Percentiles rank a stretch among this genome's conserved stretches.
These are phyloP conservation scores for Elephas maximus DNA, from an alignment of 2,113 vertebrate genomes.

Conservation along the genomic window DNA sequence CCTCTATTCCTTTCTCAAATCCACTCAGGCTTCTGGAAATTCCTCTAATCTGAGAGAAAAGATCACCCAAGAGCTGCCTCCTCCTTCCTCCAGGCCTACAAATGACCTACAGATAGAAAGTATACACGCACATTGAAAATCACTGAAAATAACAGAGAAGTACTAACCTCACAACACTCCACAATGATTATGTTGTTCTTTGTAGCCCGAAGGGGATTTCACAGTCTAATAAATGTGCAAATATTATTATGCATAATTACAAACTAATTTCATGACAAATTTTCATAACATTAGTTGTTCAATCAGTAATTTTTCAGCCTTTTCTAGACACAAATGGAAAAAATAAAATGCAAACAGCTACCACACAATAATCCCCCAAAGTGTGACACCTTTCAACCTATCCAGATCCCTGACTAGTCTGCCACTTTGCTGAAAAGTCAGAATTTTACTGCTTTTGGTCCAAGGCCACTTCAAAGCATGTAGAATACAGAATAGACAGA, in stretches of 20 bases:
- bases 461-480: background rate
- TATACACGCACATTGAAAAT: background rate
- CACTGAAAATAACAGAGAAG: background rate
- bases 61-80: background rate
- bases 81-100: background rate
- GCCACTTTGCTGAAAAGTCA: background rate
- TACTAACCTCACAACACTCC: background rate
- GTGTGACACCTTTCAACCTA: background rate
- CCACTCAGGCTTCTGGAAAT: background rate
- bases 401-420: background rate
- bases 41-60: background rate
- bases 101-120: background rate
- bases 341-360: background rate
- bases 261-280: background rate
- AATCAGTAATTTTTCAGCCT: background rate
- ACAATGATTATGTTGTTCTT: background rate
- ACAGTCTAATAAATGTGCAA: background rate
- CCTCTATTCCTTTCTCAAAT: background rate
- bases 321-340: slow-evolving; percentile 22
- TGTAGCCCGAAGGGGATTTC: background rate
- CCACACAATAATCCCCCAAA: background rate
- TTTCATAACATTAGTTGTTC: background rate
- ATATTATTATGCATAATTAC: background rate
- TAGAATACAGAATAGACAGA: background rate
- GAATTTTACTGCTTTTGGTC: background rate